Evolutionary conservation across 2,113 vertebrate genomes (phyloP).

Genomic region (Macroglossus sobrinus): DNA sequence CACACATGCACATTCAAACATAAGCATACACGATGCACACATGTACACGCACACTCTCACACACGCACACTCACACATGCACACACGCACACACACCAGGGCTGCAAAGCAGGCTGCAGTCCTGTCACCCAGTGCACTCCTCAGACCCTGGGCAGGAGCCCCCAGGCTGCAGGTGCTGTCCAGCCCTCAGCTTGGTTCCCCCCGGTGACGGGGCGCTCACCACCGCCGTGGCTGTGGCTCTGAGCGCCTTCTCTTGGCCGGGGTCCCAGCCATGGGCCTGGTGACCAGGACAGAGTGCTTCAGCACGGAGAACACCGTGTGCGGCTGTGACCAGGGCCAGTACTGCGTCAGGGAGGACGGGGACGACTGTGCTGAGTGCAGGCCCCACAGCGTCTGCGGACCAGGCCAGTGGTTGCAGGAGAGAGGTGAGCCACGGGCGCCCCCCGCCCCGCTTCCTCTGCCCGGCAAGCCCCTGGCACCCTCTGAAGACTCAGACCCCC

Average conservation of each 20-base stretch:
- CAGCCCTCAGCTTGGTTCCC: background rate
- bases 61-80: no score
- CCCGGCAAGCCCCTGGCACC: no score
- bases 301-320: background rate
- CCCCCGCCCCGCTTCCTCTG: no score
- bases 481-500: no score
- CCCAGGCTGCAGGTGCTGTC: background rate
- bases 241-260: background rate
- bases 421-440: no score
- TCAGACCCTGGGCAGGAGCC: background rate
- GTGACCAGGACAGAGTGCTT: background rate
- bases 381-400: no score
- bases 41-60: no score
- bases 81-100: background rate
- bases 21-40: no score
- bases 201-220: background rate
- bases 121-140: accelerated
- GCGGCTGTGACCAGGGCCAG: conserved; percentile 10
- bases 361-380: conserved; percentile 14
- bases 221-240: accelerated
- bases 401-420: no score
- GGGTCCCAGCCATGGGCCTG: conserved; percentile 33
- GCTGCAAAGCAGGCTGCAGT: background rate
- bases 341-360: background rate
- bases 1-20: no score